phyloP scores from a whole-genome alignment of 2,113 vertebrate genomes.

The Gallinago media region DNA sequence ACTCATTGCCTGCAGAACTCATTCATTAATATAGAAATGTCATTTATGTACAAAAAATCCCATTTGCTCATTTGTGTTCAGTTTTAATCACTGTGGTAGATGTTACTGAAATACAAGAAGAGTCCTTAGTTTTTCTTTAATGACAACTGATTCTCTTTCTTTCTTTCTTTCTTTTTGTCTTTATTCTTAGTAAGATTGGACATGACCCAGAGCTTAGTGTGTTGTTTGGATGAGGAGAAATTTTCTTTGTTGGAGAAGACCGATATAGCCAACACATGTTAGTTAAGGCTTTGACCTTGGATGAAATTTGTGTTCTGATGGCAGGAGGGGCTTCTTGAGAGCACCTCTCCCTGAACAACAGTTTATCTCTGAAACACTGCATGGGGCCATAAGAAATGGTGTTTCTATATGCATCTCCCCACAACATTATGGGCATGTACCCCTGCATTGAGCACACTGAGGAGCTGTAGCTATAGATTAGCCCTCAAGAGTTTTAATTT shows the following conservation, averaged over 20 bases:
- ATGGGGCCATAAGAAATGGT: slow-evolving; percentile 27
- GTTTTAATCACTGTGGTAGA: slow-evolving; percentile 30
- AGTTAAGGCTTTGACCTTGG: neutral
- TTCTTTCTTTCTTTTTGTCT: neutral
- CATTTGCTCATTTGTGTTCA: slow-evolving; percentile 17
- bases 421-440: slow-evolving; percentile 42
- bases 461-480: slow-evolving; percentile 10
- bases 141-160: neutral
- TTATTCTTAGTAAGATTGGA: neutral
- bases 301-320: neutral
- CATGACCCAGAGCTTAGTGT: neutral
- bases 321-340: neutral
- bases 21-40: neutral
- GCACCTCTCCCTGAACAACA: neutral
- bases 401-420: slow-evolving; percentile 39
- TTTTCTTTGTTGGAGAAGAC: neutral
- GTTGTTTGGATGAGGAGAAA: neutral
- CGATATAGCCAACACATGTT: rapidly evolving
- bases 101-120: neutral
- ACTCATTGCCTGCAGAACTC: neutral
- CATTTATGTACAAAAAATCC: neutral
- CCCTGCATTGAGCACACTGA: slow-evolving; percentile 21
- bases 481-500: slow-evolving; percentile 42
- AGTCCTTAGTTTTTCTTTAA: neutral
- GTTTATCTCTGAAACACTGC: slow-evolving; percentile 19